Conservation (phyloP, 2,797 vertebrate species). For the Monodelphis domestica region DNA sequence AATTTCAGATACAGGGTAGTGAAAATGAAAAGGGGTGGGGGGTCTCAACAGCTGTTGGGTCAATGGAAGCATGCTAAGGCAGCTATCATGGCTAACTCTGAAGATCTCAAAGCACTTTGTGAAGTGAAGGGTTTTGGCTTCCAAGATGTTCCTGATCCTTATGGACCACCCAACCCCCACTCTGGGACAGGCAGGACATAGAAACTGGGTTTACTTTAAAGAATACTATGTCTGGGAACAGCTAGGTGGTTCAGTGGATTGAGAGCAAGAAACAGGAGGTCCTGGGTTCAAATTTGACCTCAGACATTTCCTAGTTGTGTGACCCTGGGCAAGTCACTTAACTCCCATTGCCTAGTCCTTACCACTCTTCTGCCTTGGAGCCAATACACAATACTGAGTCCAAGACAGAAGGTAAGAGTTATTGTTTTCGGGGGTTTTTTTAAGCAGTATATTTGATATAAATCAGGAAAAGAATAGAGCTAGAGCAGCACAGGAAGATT, state of each 20-base stretch:
- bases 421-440: too few species aligned
- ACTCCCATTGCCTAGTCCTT: too few species aligned
- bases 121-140: neutral
- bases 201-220: neutral
- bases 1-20: constrained; percentile 78
- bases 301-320: too few species aligned
- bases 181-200: neutral
- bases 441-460: too few species aligned
- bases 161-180: neutral
- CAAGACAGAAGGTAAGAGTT: too few species aligned
- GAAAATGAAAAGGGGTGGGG: constrained; percentile 53
- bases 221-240: constrained; percentile 20
- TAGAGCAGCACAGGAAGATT: neutral
- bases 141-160: neutral
- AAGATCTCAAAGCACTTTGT: neutral
- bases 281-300: too few species aligned
- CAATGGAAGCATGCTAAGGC: neutral
- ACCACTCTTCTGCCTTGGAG: too few species aligned
- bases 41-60: neutral
- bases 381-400: too few species aligned
- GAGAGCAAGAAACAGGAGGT: too few species aligned
- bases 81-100: neutral
- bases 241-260: too few species aligned
- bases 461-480: neutral
- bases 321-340: too few species aligned